These are phyloP conservation scores for Tenodera sinensis DNA, from an alignment of 2,888 invertebrate species.

Conservation along the genomic window DNA sequence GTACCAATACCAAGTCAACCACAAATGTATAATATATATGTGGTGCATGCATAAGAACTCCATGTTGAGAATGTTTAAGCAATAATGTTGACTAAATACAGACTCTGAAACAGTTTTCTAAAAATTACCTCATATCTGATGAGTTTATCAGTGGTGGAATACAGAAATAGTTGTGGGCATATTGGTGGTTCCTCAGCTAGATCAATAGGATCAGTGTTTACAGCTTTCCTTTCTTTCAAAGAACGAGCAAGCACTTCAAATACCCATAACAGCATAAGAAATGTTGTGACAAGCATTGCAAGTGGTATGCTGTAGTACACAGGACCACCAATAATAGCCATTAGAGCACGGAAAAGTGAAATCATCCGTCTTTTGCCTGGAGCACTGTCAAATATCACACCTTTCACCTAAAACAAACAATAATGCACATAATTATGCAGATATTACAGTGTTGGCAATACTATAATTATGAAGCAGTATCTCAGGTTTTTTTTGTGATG, in stretches of 20 bases:
- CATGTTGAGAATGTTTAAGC: not conserved
- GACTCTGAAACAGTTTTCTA: not conserved
- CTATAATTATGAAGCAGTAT: too few relatives aligned
- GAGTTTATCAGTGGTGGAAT: constrained; percentile 65
- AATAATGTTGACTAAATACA: not conserved
- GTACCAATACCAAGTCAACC: too few relatives aligned
- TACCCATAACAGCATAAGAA: constrained; percentile 58
- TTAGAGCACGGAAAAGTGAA: constrained; percentile 57
- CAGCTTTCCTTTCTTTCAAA: constrained; percentile 41
- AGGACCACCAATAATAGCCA: constrained; percentile 57
- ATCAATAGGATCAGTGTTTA: constrained; percentile 56
- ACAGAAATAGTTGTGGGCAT: constrained; percentile 70
- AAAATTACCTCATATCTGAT: constrained; percentile 55
- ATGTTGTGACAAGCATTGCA: constrained; percentile 53
- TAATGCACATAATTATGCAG: not conserved
- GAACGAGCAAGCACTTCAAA: constrained; percentile 49
- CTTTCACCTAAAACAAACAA: constrained; percentile 48
- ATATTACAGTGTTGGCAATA: too few relatives aligned
- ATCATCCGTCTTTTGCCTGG: constrained; percentile 60
- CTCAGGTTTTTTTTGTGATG: too few relatives aligned
- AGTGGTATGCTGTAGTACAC: constrained; percentile 54
- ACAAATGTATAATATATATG: too few relatives aligned
- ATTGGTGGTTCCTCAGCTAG: constrained; percentile 56
- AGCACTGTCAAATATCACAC: constrained; percentile 69
- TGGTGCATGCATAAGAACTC: too few relatives aligned